Percentiles rank a stretch among this genome's conserved stretches.
phyloP scores from a whole-genome alignment of 2,888 invertebrate genomes.

The Epinotia demarniana region DNA sequence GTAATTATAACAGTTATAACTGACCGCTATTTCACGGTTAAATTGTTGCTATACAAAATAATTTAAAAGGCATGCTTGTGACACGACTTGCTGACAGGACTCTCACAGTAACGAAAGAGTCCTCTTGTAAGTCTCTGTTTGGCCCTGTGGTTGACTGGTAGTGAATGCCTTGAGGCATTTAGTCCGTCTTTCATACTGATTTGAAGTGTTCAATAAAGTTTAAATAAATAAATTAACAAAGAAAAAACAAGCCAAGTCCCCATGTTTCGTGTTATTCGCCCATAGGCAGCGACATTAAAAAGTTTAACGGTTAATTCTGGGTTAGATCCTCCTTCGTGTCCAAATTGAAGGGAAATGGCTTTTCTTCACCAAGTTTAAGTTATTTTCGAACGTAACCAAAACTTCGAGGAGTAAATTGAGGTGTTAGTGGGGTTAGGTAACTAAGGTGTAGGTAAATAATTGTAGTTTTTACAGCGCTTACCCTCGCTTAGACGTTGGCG shows the following conservation, averaged over 20 bases:
- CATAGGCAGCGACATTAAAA: constrained; percentile 69
- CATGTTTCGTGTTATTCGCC: constrained; percentile 49
- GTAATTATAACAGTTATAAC: too few species aligned
- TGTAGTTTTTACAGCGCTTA: not conserved
- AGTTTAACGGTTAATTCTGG: constrained; percentile 77
- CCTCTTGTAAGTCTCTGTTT: not conserved
- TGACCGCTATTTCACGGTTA: too few species aligned
- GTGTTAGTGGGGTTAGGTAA: constrained; percentile 6
- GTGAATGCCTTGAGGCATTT: too few species aligned
- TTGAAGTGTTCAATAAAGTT: not conserved
- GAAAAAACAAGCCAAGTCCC: constrained; percentile 45
- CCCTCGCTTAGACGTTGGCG: too few species aligned
- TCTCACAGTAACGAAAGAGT: not conserved
- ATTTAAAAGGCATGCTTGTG: not conserved
- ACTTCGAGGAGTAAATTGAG: constrained; percentile 33
- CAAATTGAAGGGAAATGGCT: constrained; percentile 74
- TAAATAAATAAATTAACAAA: constrained; percentile 11
- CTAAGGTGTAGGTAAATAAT: not conserved
- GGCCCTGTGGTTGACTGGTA: too few species aligned
- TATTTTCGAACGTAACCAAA: constrained; percentile 39
- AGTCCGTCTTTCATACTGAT: not conserved
- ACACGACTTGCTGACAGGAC: too few species aligned
- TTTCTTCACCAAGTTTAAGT: constrained; percentile 59
- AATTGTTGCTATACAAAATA: too few species aligned
- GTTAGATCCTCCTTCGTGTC: constrained; percentile 71